Evolutionary conservation across 2,113 vertebrate genomes (phyloP).

Genomic region (Pimephales promelas): DNA sequence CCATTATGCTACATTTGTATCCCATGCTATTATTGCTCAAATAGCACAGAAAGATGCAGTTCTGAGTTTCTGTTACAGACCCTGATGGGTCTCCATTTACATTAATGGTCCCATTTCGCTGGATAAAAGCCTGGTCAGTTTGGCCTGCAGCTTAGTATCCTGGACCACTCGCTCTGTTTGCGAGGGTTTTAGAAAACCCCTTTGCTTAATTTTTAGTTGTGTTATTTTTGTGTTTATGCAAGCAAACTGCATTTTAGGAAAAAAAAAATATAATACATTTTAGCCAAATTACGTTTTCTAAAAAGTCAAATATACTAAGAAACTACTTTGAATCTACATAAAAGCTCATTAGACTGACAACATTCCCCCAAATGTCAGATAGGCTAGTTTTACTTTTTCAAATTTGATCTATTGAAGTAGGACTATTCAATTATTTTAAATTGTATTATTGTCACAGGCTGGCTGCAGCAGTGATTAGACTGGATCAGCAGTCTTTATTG

Average conservation of each 20-base stretch:
- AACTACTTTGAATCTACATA: neutral
- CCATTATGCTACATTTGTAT: constrained; percentile 54
- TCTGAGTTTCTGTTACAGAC: constrained; percentile 56
- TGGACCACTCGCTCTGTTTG: constrained; percentile 29
- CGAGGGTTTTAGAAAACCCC: constrained; percentile 15
- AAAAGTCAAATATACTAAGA: neutral
- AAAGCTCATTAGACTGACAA: neutral
- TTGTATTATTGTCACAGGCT: too few species aligned
- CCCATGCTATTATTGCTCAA: constrained; percentile 56
- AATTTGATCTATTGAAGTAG: too few species aligned
- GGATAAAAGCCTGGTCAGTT: constrained; percentile 54
- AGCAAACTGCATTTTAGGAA: neutral
- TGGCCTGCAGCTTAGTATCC: constrained; percentile 45
- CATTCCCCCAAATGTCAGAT: neutral
- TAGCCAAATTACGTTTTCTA: neutral
- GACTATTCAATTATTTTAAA: too few species aligned
- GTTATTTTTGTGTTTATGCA: constrained; percentile 13
- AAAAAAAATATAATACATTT: neutral
- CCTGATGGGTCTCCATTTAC: constrained; percentile 57
- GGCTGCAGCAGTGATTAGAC: too few species aligned
- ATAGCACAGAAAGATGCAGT: constrained; percentile 56
- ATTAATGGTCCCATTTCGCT: constrained; percentile 61
- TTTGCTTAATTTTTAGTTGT: constrained; percentile 14
- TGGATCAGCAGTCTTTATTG: too few species aligned
- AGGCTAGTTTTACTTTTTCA: too few species aligned